Conservation (phyloP, 2,888 invertebrate genomes). For the Stenchaetothrips biformis region DNA sequence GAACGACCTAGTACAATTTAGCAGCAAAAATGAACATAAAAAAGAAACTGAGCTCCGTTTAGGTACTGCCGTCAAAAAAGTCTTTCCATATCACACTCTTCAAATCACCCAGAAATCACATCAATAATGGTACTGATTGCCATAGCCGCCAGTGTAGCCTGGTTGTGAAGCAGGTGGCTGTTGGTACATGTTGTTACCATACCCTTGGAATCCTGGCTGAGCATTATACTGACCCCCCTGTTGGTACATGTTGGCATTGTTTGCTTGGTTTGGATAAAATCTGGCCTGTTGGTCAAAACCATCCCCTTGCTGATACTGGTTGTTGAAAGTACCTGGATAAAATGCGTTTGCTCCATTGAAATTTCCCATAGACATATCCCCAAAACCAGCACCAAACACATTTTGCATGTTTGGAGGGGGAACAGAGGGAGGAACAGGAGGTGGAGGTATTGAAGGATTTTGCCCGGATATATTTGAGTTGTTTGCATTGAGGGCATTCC, state of each 20-base stretch:
- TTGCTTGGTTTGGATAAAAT: background rate
- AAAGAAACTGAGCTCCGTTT: background rate
- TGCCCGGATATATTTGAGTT: background rate
- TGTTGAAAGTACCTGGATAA: background rate
- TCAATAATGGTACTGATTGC: constrained; percentile 15
- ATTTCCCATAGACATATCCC: background rate
- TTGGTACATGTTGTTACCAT: background rate
- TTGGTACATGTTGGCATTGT: background rate
- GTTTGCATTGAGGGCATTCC: background rate
- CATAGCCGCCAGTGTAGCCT: background rate
- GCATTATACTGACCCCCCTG: background rate
- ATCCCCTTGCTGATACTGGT: background rate
- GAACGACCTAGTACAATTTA: background rate
- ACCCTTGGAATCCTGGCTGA: background rate
- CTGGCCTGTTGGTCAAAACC: background rate
- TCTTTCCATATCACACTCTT: no score
- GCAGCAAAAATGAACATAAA: background rate
- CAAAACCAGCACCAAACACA: background rate
- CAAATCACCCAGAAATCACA: background rate
- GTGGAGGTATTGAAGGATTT: background rate
- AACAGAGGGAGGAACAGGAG: background rate
- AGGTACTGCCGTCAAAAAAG: no score
- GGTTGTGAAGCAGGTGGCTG: background rate
- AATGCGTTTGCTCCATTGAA: background rate
- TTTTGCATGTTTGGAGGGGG: background rate